Conservation (phyloP, 2,113 vertebrate genomes). For the Brachyhypopomus occidentalis region DNA sequence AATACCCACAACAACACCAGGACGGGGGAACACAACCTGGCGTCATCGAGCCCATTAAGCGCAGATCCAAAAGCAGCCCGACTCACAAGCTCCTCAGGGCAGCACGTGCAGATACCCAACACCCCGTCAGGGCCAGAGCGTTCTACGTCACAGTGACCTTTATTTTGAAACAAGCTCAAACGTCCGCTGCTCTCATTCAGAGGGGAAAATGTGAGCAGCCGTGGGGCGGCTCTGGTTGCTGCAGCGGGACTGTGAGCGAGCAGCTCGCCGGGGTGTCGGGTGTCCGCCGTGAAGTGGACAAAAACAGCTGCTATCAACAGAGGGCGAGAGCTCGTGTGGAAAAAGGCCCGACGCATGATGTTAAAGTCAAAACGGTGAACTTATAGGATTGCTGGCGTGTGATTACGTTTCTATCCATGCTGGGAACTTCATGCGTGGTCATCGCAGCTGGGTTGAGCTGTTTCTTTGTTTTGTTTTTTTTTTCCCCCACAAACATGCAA, state of each 20-base stretch:
- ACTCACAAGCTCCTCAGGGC: not conserved
- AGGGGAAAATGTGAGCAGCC: constrained; percentile 12
- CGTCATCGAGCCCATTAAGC: not conserved
- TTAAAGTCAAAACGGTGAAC: not conserved
- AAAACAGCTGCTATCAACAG: not conserved
- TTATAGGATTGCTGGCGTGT: not conserved
- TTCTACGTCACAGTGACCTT: not conserved
- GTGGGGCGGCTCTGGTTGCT: not conserved
- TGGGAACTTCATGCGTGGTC: too few species aligned
- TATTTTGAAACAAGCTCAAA: constrained; percentile 16
- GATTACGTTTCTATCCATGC: not conserved
- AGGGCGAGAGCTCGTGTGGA: not conserved
- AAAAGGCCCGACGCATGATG: not conserved
- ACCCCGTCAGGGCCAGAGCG: constrained; percentile 12
- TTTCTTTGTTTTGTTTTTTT: not conserved
- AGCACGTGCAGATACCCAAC: not conserved
- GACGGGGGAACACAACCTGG: not conserved
- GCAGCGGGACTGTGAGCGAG: not conserved
- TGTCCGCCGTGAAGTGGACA: not conserved
- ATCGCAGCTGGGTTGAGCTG: not conserved
- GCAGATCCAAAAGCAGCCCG: constrained; percentile 5
- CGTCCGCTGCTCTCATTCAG: not conserved
- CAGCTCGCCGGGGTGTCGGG: not conserved
- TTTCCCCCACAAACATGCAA: constrained; percentile 18
- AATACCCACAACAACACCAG: not conserved